Conservation (phyloP, 2,888 invertebrate species). For the Hydrotaea diabolus region DNA sequence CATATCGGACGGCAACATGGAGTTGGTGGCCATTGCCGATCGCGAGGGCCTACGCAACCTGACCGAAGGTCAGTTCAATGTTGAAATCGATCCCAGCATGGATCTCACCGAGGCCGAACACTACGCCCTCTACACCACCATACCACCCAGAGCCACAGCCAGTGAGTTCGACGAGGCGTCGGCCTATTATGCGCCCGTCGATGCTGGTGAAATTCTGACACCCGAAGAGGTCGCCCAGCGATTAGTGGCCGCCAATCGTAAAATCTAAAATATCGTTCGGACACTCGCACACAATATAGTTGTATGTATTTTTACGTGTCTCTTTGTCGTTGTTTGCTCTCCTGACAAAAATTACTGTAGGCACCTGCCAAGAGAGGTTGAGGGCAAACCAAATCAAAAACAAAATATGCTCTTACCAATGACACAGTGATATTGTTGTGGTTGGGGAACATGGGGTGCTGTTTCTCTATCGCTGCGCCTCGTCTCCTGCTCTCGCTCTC, state of each 20-base stretch:
- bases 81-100: constrained; percentile 82
- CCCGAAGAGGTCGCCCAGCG: constrained; percentile 80
- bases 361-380: not conserved
- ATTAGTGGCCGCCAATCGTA: constrained; percentile 75
- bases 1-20: constrained; percentile 82
- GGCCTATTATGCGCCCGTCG: constrained; percentile 92
- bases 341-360: not conserved
- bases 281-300: too few species aligned
- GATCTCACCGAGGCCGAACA: constrained; percentile 93
- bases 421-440: not conserved
- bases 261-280: constrained; percentile 63
- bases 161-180: constrained; percentile 95
- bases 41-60: constrained; percentile 80
- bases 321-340: constrained; percentile 27
- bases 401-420: too few species aligned
- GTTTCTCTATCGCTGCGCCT: not conserved
- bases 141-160: constrained; percentile 92
- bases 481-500: constrained; percentile 21
- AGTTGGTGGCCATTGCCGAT: constrained; percentile 83
- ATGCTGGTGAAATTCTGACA: constrained; percentile 86
- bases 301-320: not conserved
- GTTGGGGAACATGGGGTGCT: not conserved
- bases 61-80: constrained; percentile 80
- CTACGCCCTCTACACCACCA: constrained; percentile 91
- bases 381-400: too few species aligned